A percentile compares a stretch with the other conserved stretches of the same genome.
phyloP scores from a whole-genome alignment of 2,888 invertebrate species.

The Platycnemis pennipes region DNA sequence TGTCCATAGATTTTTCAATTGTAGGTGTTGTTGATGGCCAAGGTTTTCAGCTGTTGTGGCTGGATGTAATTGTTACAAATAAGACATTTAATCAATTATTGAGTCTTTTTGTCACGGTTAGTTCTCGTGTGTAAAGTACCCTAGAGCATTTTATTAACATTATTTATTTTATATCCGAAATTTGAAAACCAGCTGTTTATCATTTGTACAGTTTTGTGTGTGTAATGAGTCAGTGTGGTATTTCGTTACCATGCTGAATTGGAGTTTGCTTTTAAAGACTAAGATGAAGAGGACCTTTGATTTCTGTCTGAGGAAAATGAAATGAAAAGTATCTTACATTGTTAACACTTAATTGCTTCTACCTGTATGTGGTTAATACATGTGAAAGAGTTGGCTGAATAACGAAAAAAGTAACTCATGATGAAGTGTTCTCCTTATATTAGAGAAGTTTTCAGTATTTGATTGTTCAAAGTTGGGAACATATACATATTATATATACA shows the following conservation, averaged over 20 bases:
- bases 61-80: conserved; percentile 19
- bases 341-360: conserved; percentile 12
- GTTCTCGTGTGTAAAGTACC: conserved; percentile 1
- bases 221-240: conserved; percentile 7
- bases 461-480: conserved; percentile 58
- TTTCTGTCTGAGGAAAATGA: conserved; percentile 17
- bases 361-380: conserved; percentile 32
- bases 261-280: conserved; percentile 47
- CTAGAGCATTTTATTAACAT: conserved; percentile 33
- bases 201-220: conserved; percentile 43
- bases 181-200: conserved; percentile 34
- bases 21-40: conserved; percentile 2
- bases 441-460: conserved; percentile 55
- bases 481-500: conserved; percentile 61
- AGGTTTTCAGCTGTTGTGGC: conserved; percentile 29
- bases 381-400: conserved; percentile 30
- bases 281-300: not conserved
- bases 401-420: conserved; percentile 41
- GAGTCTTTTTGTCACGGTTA: conserved; percentile 14
- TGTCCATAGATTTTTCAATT: not conserved
- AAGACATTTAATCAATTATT: conserved; percentile 33
- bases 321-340: conserved; percentile 24
- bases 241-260: not conserved
- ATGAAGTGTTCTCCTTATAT: conserved; percentile 45
- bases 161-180: conserved; percentile 33